Conservation (phyloP, 2,113 vertebrate species). For the Oreocharis arfaki region DNA sequence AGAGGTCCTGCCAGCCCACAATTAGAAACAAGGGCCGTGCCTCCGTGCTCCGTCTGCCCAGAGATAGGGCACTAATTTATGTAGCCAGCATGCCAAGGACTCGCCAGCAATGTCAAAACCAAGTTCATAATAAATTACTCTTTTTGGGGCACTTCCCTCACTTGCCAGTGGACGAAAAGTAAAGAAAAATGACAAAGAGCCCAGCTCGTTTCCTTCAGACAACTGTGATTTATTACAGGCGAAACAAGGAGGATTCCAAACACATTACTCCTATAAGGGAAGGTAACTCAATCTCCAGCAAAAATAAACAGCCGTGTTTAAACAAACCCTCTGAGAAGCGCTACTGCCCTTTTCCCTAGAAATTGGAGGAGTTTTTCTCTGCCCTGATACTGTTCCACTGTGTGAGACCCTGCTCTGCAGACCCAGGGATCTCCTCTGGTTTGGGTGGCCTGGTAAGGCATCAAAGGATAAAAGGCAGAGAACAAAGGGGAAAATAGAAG, state of each 20-base stretch:
- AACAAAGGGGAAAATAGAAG: background rate
- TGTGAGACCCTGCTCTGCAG: background rate
- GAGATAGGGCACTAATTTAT: constrained; percentile 4
- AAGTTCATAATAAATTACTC: background rate
- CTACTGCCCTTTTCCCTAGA: background rate
- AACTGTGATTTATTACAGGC: constrained; percentile 38
- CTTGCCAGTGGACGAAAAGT: background rate
- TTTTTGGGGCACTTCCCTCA: background rate
- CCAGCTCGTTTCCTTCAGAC: background rate
- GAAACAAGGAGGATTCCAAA: background rate
- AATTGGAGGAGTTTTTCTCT: background rate
- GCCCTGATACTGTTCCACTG: background rate
- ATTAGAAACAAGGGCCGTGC: background rate
- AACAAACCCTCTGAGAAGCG: background rate
- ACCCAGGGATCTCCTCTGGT: background rate
- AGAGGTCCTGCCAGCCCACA: background rate
- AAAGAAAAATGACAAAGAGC: background rate
- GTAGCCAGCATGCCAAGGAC: background rate
- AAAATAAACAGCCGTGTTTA: constrained; percentile 40
- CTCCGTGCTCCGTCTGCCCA: background rate
- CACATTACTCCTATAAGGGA: constrained; percentile 8
- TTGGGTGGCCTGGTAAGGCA: background rate
- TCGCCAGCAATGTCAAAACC: background rate
- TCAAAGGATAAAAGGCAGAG: background rate
- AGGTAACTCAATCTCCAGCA: constrained; percentile 42